Conservation (phyloP, 2,797 vertebrate species). For the Gymnoscopelus microlampas region DNA sequence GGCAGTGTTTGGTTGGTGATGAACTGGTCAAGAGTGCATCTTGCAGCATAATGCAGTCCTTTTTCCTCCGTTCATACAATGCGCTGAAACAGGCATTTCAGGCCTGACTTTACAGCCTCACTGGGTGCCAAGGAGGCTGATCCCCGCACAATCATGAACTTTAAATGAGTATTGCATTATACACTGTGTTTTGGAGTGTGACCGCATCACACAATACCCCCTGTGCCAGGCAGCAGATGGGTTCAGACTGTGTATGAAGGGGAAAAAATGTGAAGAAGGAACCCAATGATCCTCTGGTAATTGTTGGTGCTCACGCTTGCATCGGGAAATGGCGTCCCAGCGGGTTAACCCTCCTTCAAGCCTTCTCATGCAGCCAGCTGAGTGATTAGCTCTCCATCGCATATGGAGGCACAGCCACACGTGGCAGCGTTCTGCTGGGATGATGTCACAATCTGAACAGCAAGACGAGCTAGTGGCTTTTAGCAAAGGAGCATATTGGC, state of each 20-base stretch:
- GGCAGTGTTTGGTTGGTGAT: not conserved
- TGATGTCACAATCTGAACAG: slow-evolving; percentile 10
- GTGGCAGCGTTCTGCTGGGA: not conserved
- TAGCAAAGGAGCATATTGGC: not conserved
- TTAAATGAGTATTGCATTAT: slow-evolving; percentile 9
- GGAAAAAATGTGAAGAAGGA: not conserved
- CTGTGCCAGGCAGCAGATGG: slow-evolving; percentile 10
- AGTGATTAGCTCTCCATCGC: slow-evolving; percentile 37
- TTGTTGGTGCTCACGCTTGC: slow-evolving; percentile 7
- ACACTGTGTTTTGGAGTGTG: slow-evolving; percentile 9
- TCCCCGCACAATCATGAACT: slow-evolving; percentile 14
- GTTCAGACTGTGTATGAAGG: not conserved
- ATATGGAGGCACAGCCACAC: slow-evolving; percentile 31
- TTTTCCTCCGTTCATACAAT: not conserved
- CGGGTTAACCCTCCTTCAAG: slow-evolving; percentile 31
- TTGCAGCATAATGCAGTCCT: slow-evolving; percentile 17
- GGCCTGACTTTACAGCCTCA: not conserved
- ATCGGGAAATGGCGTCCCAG: slow-evolving; percentile 9
- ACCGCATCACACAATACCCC: slow-evolving; percentile 10
- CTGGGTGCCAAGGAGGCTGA: not conserved
- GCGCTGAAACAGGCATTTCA: not conserved
- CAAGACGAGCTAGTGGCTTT: not conserved
- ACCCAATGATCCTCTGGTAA: slow-evolving; percentile 19
- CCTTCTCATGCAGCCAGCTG: slow-evolving; percentile 31
- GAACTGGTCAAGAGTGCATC: slow-evolving; percentile 21